Conservation (phyloP, 2,797 vertebrate species). For the Neosalanx taihuensis region DNA sequence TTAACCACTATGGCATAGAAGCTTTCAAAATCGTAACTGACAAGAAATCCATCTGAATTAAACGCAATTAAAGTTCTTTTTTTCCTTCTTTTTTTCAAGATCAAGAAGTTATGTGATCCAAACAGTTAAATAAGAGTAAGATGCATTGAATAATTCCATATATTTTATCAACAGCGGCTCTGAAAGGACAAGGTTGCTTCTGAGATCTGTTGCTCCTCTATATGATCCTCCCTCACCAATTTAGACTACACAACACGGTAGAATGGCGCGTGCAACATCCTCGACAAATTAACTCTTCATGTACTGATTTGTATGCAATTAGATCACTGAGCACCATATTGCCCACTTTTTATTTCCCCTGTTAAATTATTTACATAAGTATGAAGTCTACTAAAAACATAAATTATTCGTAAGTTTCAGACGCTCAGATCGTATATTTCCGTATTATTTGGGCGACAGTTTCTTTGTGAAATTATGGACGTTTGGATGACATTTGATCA, state of each 20-base stretch:
- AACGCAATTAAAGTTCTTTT: slow-evolving; percentile 42
- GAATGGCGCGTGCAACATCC: slow-evolving; percentile 58
- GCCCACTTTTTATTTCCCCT: slow-evolving; percentile 8
- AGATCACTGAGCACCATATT: slow-evolving; percentile 6
- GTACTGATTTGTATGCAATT: slow-evolving; percentile 42
- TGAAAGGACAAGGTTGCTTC: slow-evolving; percentile 46
- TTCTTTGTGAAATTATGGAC: background rate
- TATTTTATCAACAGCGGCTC: slow-evolving; percentile 12
- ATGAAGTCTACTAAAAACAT: background rate
- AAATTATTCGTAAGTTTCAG: background rate
- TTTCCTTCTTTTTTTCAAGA: slow-evolving; percentile 6
- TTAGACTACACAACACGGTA: slow-evolving; percentile 59
- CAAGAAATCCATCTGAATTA: slow-evolving; percentile 18
- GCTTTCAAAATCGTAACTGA: slow-evolving; percentile 16
- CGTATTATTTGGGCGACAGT: background rate
- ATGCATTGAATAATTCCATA: slow-evolving; percentile 7
- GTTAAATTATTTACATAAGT: background rate
- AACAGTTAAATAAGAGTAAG: background rate
- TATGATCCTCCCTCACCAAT: slow-evolving; percentile 56
- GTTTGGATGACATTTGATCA: background rate
- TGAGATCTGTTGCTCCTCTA: slow-evolving; percentile 69
- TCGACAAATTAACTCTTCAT: slow-evolving; percentile 64
- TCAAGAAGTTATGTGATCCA: slow-evolving; percentile 9
- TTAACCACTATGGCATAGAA: background rate
- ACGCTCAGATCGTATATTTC: background rate